These are phyloP conservation scores for Hydrolagus colliei DNA, from an alignment of 2,797 vertebrate genomes.

Conservation along the genomic window DNA sequence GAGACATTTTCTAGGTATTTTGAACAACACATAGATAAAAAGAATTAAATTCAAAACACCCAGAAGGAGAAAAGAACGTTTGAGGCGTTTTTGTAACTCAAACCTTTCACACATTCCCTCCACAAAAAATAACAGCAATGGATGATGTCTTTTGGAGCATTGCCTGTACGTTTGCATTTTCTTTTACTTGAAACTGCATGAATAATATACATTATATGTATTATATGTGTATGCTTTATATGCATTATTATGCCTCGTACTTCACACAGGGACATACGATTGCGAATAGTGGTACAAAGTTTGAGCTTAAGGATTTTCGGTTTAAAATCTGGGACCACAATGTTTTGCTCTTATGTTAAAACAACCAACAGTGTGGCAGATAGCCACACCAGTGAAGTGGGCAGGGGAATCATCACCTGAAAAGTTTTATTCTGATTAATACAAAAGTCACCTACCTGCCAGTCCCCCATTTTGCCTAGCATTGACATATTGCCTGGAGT, in stretches of 20 bases:
- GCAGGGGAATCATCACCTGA: neutral
- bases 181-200: neutral
- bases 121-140: neutral
- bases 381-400: neutral
- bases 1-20: neutral
- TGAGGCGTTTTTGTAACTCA: neutral
- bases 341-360: neutral
- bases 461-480: conserved; percentile 89
- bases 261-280: neutral
- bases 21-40: neutral
- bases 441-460: conserved; percentile 78
- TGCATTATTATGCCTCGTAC: neutral
- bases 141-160: neutral
- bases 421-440: conserved; percentile 38
- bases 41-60: neutral
- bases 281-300: neutral
- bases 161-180: neutral
- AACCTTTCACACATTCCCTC: neutral
- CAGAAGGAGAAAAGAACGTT: neutral
- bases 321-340: neutral
- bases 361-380: neutral
- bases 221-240: neutral
- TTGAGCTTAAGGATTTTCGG: neutral
- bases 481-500: conserved; percentile 75
- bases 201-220: too few relatives aligned